A percentile compares a stretch with the other conserved stretches of the same genome.
Conservation (phyloP, 2,113 vertebrate genomes). For the Anarhynchus alexandrinus region DNA sequence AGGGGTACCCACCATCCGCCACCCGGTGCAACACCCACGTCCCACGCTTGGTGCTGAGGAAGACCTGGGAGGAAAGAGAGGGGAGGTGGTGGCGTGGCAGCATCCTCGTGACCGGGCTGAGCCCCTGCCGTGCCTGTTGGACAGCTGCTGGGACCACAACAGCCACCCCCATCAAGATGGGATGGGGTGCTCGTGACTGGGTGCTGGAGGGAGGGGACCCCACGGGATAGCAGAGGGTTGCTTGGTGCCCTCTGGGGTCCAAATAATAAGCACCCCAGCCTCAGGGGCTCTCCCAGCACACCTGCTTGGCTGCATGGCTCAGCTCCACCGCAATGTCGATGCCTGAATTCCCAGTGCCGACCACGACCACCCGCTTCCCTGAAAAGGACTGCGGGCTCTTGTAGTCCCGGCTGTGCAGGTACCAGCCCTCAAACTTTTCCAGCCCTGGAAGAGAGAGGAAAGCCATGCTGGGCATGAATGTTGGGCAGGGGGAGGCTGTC, state of each 20-base stretch:
- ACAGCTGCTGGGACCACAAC: background rate
- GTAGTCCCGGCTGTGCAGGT: constrained; percentile 82
- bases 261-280: background rate
- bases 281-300: background rate
- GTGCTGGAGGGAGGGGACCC: background rate
- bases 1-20: background rate
- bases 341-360: constrained; percentile 85
- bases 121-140: accelerated
- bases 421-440: constrained; percentile 76
- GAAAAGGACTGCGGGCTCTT: constrained; percentile 71
- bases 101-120: background rate
- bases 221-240: accelerated
- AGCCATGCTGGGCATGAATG: background rate
- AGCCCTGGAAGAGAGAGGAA: constrained; percentile 69
- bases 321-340: constrained; percentile 83
- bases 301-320: constrained; percentile 77
- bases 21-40: constrained; percentile 25
- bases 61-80: constrained; percentile 1
- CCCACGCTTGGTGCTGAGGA: constrained; percentile 41
- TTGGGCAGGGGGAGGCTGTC: background rate
- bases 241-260: accelerated
- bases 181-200: accelerated
- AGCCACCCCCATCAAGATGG: background rate
- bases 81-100: background rate
- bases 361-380: constrained; percentile 77